These are phyloP conservation scores for Calycopis cecrops DNA, from an alignment of 1,140 invertebrate genomes.

Conservation along the genomic window DNA sequence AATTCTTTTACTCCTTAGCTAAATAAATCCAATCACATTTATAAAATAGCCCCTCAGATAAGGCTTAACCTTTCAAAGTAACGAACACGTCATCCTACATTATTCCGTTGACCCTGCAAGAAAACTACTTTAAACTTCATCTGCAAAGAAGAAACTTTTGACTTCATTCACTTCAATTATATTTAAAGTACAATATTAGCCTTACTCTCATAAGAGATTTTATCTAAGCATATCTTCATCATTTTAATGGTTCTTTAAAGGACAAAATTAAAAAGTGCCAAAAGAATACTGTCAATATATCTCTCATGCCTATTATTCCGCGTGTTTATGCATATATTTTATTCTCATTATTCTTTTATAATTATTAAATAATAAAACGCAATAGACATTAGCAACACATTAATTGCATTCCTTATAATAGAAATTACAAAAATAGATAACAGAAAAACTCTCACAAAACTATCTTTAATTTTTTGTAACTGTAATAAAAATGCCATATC, in stretches of 20 bases:
- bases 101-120: background rate
- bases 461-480: background rate
- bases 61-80: background rate
- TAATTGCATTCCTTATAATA: no score
- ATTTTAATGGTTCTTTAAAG: no score
- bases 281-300: no score
- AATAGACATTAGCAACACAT: no score
- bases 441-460: background rate
- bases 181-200: slow-evolving; percentile 1
- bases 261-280: no score
- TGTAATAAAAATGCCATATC: slow-evolving; percentile 18
- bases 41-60: background rate
- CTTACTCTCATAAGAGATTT: no score
- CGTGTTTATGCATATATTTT: no score
- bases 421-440: no score
- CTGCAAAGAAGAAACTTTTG: slow-evolving; percentile 1
- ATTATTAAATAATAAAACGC: no score
- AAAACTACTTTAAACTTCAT: background rate
- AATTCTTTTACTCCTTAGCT: background rate
- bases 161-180: background rate
- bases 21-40: background rate
- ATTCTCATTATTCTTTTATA: no score
- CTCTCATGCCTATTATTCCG: no score
- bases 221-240: no score
- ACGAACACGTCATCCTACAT: background rate